These are phyloP conservation scores for Argyra leucocephala DNA, from an alignment of 2,888 invertebrate species.

Conservation along the genomic window DNA sequence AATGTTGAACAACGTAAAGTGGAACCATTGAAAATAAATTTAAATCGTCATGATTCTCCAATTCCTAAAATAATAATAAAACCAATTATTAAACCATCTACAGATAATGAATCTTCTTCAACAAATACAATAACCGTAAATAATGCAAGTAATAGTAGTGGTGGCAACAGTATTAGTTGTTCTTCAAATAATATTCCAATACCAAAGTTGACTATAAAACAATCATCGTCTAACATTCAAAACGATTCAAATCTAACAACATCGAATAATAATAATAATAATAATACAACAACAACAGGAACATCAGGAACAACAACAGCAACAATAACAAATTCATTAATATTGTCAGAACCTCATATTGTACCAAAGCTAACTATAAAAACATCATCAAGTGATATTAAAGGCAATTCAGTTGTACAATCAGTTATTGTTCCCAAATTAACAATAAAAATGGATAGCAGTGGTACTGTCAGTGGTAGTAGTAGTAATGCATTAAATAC, in stretches of 20 bases:
- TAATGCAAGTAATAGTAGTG: neutral
- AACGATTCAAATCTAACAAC: conserved; percentile 12
- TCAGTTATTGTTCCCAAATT: conserved; percentile 37
- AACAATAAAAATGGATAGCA: conserved; percentile 38
- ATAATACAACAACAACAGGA: neutral
- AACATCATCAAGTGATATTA: conserved; percentile 29
- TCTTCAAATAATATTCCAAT: conserved; percentile 23
- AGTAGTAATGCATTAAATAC: conserved; percentile 20
- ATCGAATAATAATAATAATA: conserved; percentile 7
- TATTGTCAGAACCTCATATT: conserved; percentile 33
- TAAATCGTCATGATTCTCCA: conserved; percentile 28
- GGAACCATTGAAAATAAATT: conserved; percentile 43
- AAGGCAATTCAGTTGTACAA: conserved; percentile 31
- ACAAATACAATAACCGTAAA: conserved; percentile 29
- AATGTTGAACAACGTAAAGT: conserved; percentile 33
- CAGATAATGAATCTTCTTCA: conserved; percentile 33
- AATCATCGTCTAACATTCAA: conserved; percentile 19
- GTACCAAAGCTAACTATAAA: conserved; percentile 43
- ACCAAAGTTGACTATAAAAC: conserved; percentile 31
- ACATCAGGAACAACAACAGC: conserved; percentile 9
- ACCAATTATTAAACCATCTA: conserved; percentile 33
- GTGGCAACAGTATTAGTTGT: neutral
- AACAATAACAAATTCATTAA: conserved; percentile 18
- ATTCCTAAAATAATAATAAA: conserved; percentile 38
- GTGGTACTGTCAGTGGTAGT: conserved; percentile 26